phyloP scores from a whole-genome alignment of 64 coral and sea anemone species.

The Catalaphyllia jardinei region DNA sequence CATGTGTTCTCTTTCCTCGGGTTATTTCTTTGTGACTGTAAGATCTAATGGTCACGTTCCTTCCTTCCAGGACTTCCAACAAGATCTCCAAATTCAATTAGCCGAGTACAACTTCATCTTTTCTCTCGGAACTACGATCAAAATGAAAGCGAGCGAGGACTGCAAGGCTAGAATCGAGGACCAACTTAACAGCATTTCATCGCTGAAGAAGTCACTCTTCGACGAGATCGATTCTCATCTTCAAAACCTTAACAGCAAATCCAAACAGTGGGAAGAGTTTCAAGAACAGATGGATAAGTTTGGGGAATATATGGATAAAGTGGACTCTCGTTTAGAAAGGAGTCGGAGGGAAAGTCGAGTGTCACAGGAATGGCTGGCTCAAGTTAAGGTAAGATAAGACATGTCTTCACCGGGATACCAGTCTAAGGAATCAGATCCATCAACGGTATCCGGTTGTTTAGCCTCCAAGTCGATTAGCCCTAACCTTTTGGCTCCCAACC shows the following conservation, averaged over 20 bases:
- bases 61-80: constrained; percentile 61
- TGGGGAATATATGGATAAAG: constrained; percentile 89
- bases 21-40: no score
- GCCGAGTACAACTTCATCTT: constrained; percentile 78
- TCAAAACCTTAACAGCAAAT: constrained; percentile 55
- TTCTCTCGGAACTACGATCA: constrained; percentile 82
- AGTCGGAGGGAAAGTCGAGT: constrained; percentile 67
- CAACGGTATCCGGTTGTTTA: no score
- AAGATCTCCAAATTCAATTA: constrained; percentile 62
- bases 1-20: no score
- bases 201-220: constrained; percentile 68
- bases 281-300: constrained; percentile 88
- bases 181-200: constrained; percentile 60
- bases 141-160: constrained; percentile 71
- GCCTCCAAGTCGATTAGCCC: no score
- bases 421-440: not conserved
- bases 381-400: constrained; percentile 68
- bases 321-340: constrained; percentile 72
- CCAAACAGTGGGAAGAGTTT: constrained; percentile 77
- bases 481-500: no score
- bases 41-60: not conserved
- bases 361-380: constrained; percentile 92
- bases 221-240: constrained; percentile 78
- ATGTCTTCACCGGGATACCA: not conserved
- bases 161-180: constrained; percentile 84